Conservation (phyloP, 2,888 invertebrate species). For the Cordilura impudica region DNA sequence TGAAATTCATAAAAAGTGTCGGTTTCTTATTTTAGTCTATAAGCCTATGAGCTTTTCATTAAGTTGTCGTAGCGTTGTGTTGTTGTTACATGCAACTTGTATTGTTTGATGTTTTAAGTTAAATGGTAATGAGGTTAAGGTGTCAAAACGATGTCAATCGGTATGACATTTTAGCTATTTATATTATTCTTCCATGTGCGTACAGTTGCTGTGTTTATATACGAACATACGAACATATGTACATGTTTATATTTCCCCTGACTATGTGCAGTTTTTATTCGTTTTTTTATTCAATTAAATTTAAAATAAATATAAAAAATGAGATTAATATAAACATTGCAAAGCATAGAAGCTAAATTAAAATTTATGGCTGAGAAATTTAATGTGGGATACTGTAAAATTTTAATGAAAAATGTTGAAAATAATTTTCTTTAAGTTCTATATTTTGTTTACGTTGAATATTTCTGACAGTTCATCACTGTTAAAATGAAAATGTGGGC, state of each 20-base stretch:
- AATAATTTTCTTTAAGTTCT: background rate
- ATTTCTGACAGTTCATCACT: background rate
- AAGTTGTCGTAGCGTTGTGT: background rate
- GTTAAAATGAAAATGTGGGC: background rate
- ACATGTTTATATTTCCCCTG: background rate
- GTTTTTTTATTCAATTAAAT: background rate
- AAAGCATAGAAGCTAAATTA: background rate
- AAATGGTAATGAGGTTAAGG: constrained; percentile 14
- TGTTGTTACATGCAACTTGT: background rate
- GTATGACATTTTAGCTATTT: background rate
- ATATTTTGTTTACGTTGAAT: background rate
- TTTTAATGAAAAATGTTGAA: background rate
- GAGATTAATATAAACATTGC: background rate
- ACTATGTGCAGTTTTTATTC: background rate
- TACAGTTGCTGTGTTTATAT: background rate
- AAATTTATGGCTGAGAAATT: background rate
- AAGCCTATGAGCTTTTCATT: background rate
- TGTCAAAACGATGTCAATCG: constrained; percentile 4
- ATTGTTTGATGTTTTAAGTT: background rate
- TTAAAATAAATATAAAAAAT: background rate
- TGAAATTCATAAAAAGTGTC: background rate
- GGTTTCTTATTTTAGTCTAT: background rate
- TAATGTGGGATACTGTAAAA: too few species aligned
- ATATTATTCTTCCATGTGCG: background rate
- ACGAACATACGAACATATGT: background rate